phyloP scores from a whole-genome alignment of 2,113 vertebrate species.

The Salvelinus fontinalis region DNA sequence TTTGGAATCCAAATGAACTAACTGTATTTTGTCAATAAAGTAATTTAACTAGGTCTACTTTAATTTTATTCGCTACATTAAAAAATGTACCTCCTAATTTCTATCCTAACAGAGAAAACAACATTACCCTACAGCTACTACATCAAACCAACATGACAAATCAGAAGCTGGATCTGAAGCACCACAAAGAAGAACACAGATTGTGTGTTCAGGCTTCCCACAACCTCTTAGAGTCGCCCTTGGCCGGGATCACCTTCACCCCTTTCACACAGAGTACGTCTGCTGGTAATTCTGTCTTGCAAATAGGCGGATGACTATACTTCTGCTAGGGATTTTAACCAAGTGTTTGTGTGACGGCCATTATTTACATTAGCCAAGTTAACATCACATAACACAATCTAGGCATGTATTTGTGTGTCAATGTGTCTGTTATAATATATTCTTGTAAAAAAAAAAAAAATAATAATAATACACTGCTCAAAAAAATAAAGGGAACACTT shows the following conservation, averaged over 20 bases:
- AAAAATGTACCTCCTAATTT: not conserved
- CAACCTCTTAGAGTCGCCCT: conserved; percentile 20
- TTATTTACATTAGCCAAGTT: not conserved
- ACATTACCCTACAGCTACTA: fast-evolving
- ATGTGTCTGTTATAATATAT: not conserved
- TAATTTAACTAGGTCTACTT: no score
- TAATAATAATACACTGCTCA: no score
- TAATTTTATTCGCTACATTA: not conserved
- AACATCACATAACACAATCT: not conserved
- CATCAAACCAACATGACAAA: not conserved
- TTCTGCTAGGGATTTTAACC: not conserved
- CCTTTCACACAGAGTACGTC: conserved; percentile 26
- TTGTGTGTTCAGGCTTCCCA: conserved; percentile 24
- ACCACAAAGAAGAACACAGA: fast-evolving
- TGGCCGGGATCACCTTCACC: fast-evolving
- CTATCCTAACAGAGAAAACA: fast-evolving
- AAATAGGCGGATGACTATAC: not conserved
- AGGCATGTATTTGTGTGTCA: not conserved
- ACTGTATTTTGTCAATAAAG: no score
- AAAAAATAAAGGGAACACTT: no score
- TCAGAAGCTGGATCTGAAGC: not conserved
- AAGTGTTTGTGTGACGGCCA: not conserved
- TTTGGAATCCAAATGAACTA: no score
- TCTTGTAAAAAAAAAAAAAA: no score
- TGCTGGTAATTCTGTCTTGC: not conserved